These are phyloP conservation scores for Caenorhabditis sp. DNA, from an alignment of 2,888 invertebrate species.

Conservation along the genomic window DNA sequence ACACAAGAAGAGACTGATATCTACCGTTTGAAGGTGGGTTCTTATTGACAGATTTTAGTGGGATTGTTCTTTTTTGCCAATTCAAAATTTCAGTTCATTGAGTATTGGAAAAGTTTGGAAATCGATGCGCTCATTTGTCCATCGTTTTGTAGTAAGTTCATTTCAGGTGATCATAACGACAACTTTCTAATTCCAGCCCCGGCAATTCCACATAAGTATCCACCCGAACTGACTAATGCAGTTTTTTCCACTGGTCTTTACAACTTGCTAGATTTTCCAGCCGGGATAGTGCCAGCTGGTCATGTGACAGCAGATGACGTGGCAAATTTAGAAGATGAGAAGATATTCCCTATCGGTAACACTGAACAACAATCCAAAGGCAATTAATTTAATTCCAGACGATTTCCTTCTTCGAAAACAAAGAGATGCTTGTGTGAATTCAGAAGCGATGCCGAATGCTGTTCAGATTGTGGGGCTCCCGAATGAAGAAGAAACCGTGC, in stretches of 20 bases:
- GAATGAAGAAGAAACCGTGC: slow-evolving; percentile 74
- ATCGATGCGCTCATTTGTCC: slow-evolving; percentile 84
- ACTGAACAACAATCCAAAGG: not conserved
- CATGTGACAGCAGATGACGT: slow-evolving; percentile 79
- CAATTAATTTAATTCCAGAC: slow-evolving; percentile 34
- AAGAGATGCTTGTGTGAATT: slow-evolving; percentile 70
- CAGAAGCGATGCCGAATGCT: slow-evolving; percentile 76
- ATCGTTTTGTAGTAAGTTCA: slow-evolving; percentile 76
- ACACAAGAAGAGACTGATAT: slow-evolving; percentile 78
- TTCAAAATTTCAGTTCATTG: slow-evolving; percentile 69
- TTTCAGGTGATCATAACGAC: too few relatives aligned
- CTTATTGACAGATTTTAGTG: too few relatives aligned
- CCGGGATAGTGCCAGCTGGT: slow-evolving; percentile 84
- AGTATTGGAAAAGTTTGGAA: slow-evolving; percentile 73
- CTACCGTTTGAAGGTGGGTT: slow-evolving; percentile 67
- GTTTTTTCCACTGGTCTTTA: slow-evolving; percentile 82
- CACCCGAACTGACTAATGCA: slow-evolving; percentile 74
- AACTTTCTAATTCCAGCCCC: too few relatives aligned
- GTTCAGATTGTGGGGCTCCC: slow-evolving; percentile 79
- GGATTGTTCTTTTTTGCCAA: too few relatives aligned
- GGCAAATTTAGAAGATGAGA: slow-evolving; percentile 72
- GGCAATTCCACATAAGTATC: slow-evolving; percentile 78
- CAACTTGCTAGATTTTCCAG: slow-evolving; percentile 84
- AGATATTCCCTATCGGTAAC: slow-evolving; percentile 45
- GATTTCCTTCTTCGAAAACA: slow-evolving; percentile 74